Base-by-base conservation (phyloP, 2,888 invertebrate species). In the Malthinus seriepunctatus region DNA sequence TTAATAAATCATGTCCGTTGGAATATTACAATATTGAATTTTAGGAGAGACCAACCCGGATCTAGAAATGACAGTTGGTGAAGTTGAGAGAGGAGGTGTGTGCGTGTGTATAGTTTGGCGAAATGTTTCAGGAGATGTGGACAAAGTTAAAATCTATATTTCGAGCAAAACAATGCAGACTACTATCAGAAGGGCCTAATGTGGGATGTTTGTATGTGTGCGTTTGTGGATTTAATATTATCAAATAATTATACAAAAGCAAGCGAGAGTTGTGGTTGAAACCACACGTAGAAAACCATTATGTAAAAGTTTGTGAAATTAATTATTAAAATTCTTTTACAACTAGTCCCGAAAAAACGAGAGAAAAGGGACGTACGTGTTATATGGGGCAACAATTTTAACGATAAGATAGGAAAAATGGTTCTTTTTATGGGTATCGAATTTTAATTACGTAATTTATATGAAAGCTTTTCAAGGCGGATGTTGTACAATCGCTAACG, bases 31-130 rank as follows among this genome's bases (percentile, higher is more conserved):
- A 65, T 59, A 66, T 63, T 44, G 60, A 63, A 63, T 62, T 56
- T 59, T 55, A 33, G 32, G 31, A 32, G 31, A 32, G 33, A 51
- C 51, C 46, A 10, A 68, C 70, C 70, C 69, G 67, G 64, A 69
- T 71, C 70, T 69, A 48, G 59, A 63, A 62, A 65, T 70, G 70
- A 69, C 71, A 70, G 69, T 65, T 67, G 69, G 69, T 69, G 68
- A 64, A 67, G 23, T 3, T 3, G 23, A 3, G 2, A 5, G 23
- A 5, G 5, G 5, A 5, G 23, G 23, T 23, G 23, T 2, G 23
- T 23, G 23, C 3, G 23, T 23, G 23, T 2, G 23, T 23, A 5
- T 23, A 23, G 23, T 23, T 23, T 2, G 23, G 23, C 23, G 23
- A 23, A 23, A 23, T 23, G 23, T 23, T 23, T 23, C 23, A 5